A percentile compares a stretch with the other conserved stretches of the same genome.
phyloP scores from a whole-genome alignment of 2,888 invertebrate genomes.

The Nomada goodeniana region DNA sequence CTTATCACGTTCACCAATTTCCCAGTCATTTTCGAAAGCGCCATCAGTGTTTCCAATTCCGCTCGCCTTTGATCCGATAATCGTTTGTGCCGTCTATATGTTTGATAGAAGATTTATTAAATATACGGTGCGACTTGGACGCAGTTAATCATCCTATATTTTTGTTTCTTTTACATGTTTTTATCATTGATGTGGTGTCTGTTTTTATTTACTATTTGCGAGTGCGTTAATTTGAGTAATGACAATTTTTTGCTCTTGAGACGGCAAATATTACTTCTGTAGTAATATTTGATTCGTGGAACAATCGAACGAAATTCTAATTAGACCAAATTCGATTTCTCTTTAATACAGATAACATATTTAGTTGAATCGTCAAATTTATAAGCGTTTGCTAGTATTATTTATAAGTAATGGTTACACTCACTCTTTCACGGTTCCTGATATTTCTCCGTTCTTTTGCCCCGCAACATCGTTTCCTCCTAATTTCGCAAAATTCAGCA shows the following conservation, averaged over 20 bases:
- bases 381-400: background rate
- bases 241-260: background rate
- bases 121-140: background rate
- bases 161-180: background rate
- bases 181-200: background rate
- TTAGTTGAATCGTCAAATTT: background rate
- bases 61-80: constrained; percentile 68
- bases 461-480: background rate
- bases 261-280: no score
- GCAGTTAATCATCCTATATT: background rate
- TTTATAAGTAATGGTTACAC: background rate
- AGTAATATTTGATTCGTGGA: no score
- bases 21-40: constrained; percentile 54
- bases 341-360: background rate
- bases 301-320: no score
- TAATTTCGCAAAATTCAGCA: constrained; percentile 12
- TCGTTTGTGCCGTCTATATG: constrained; percentile 60
- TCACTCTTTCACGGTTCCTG: constrained; percentile 33
- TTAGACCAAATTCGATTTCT: background rate
- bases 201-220: background rate
- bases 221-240: background rate
- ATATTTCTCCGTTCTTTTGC: constrained; percentile 21
- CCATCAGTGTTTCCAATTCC: constrained; percentile 64
- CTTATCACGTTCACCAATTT: constrained; percentile 35
- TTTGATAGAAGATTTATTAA: constrained; percentile 8